These are phyloP conservation scores for Danio choprae DNA, from an alignment of 2,797 vertebrate species.

Conservation along the genomic window DNA sequence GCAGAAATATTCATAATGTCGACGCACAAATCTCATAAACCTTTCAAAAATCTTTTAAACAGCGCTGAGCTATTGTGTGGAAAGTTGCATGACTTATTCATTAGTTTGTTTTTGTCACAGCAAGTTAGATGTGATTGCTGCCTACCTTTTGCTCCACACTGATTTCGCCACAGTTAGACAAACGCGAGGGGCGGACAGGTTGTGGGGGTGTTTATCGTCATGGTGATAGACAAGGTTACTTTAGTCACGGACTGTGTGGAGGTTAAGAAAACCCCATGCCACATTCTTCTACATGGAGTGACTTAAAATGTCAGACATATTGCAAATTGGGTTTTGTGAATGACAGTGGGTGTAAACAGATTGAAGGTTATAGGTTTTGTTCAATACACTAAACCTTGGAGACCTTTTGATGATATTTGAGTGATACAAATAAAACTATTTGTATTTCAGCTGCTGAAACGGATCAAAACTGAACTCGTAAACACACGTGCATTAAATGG, in stretches of 20 bases:
- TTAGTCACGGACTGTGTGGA: conserved; percentile 44
- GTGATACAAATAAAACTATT: neutral
- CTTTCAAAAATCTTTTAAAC: neutral
- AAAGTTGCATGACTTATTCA: conserved; percentile 43
- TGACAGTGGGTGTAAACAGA: neutral
- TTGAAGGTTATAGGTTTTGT: neutral
- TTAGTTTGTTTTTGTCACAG: conserved; percentile 45
- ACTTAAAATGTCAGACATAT: conserved; percentile 38
- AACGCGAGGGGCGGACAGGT: conserved; percentile 25
- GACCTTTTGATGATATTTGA: neutral
- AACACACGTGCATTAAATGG: neutral
- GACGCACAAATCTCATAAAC: neutral
- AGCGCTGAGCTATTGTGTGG: conserved; percentile 4
- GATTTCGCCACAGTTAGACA: conserved; percentile 39
- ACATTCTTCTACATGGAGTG: conserved; percentile 9
- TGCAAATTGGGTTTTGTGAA: conserved; percentile 13
- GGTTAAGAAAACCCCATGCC: conserved; percentile 24
- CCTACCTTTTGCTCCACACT: conserved; percentile 23
- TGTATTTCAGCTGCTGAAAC: conserved; percentile 17
- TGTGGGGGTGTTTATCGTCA: conserved; percentile 41
- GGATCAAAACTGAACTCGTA: conserved; percentile 15
- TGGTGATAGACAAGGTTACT: conserved; percentile 50
- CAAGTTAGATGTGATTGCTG: conserved; percentile 49
- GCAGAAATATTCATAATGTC: neutral
- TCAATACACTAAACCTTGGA: neutral